Evolutionary conservation across 2,797 vertebrate genomes (phyloP), one percentile per base, ranked within the genome.

Genomic region (Myiothlypis coronata): DNA sequence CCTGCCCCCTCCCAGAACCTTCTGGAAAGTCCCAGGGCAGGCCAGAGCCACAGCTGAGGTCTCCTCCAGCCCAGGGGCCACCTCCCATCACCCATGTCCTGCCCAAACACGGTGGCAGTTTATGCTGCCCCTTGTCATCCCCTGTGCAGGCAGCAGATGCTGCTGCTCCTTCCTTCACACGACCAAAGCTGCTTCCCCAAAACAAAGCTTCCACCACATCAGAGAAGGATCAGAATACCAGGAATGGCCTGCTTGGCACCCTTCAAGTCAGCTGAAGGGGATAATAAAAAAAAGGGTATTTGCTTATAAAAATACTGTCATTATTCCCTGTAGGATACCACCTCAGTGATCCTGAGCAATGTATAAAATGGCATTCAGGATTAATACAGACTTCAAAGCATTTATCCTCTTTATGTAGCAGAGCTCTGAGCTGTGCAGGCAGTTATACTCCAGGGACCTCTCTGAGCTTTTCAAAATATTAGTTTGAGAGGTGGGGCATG

Each of bases 371-470:
- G 91, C 89, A 88, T 27, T 87, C 57, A 64, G 87, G 89, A 94
- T 95, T 92, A 96, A 72, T 4, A 86, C 23, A 59, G 79, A 94
- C 89, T 96, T 97, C 95, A 94, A 96, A 97, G 94, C 91, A 76
- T 75, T 94, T 88, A 93, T 96, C 89, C 92, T 92, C 83, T 87
- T 88, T 34, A 91, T 65, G 63, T 74, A 43, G 65, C 59, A 83
- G 67, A 96, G 85, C 83, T 88, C 88, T 5, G 20, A 92, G 87
- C 77, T 79, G 59, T 14, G 4, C 28, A 94, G 90, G 63, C 87
- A 83, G 72, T 63, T 59, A 65, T 39, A 87, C 92, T 56, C 93
- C 86, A 94, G 89, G 67, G 96, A 94, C 79, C 71, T 76, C 69
- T 81, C 78, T 3, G n/a, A 78, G 71, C 84, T 85, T 93, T 85